Evolutionary conservation across 1,140 invertebrate genomes (phyloP).

Genomic region (Tetragnatha versicolor): DNA sequence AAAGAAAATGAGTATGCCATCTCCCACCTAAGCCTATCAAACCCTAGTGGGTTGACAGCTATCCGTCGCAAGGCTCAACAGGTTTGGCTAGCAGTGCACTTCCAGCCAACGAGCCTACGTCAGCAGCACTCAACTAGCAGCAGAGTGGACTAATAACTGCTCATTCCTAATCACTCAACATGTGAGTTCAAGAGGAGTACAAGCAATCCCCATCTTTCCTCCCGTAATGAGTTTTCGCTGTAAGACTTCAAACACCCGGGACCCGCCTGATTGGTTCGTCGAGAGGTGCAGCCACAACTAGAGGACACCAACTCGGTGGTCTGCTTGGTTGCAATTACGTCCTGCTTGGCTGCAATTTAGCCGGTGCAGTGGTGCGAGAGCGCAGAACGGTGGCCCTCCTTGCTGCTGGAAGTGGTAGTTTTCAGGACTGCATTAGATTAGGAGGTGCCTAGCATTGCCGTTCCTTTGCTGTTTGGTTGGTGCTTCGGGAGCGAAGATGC

Average conservation of each 20-base stretch:
- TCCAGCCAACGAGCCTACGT: constrained; percentile 23
- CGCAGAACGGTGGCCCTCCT: constrained; percentile 1
- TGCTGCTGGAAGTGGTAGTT: not conserved
- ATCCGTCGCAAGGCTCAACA: constrained; percentile 21
- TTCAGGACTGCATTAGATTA: not conserved
- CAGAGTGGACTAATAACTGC: constrained; percentile 37
- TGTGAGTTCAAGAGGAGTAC: constrained; percentile 28
- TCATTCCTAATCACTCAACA: constrained; percentile 44
- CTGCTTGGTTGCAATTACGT: constrained; percentile 9
- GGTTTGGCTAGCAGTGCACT: constrained; percentile 18
- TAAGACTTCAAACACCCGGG: constrained; percentile 41
- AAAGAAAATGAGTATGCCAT: too few species aligned
- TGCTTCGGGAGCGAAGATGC: too few species aligned
- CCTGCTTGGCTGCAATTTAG: not conserved
- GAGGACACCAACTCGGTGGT: constrained; percentile 18
- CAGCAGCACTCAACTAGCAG: constrained; percentile 9
- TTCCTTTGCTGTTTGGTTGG: too few species aligned
- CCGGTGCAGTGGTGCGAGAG: not conserved
- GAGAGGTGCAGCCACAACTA: constrained; percentile 16
- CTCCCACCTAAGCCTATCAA: too few species aligned
- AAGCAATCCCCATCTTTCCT: constrained; percentile 34
- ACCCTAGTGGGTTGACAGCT: too few species aligned
- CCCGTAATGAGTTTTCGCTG: constrained; percentile 49
- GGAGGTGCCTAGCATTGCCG: too few species aligned
- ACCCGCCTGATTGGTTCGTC: constrained; percentile 10